Percentiles rank a stretch among this genome's conserved stretches.
These are phyloP conservation scores for Drosophila malerkotliana DNA, from an alignment of 1,140 invertebrate genomes.

Conservation along the genomic window DNA sequence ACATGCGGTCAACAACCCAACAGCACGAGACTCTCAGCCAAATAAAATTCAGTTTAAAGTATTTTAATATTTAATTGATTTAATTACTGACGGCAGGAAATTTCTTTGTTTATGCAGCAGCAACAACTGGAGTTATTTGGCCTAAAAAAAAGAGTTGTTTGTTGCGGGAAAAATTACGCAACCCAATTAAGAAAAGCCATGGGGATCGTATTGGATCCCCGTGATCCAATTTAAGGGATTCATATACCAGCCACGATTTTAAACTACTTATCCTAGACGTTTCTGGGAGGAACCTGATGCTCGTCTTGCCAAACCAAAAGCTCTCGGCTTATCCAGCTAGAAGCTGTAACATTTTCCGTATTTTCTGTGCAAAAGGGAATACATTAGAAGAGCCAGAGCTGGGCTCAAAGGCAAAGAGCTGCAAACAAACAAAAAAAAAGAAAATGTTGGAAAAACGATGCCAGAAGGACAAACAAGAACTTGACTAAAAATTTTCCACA, in stretches of 20 bases:
- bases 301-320: not conserved
- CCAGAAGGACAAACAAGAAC: conserved; percentile 9
- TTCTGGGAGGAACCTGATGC: conserved; percentile 19
- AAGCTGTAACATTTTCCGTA: conserved; percentile 26
- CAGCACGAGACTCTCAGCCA: conserved; percentile 5
- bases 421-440: conserved; percentile 10
- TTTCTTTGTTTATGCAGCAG: conserved; percentile 76
- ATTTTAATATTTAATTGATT: conserved; percentile 79
- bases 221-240: not conserved
- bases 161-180: conserved; percentile 41
- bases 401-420: conserved; percentile 21
- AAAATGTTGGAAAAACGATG: conserved; percentile 16
- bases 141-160: not conserved
- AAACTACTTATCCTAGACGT: not conserved
- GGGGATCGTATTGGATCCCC: not conserved
- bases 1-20: conserved; percentile 41
- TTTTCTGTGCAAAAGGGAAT: conserved; percentile 61
- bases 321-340: not conserved
- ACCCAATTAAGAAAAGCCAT: conserved; percentile 51
- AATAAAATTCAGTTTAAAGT: conserved; percentile 65
- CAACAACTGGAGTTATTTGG: conserved; percentile 15
- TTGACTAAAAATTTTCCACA: conserved; percentile 28
- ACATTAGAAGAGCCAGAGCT: conserved; percentile 12
- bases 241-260: not conserved
- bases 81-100: conserved; percentile 59